Evolutionary conservation across 2,888 invertebrate species (phyloP), one percentile per base, ranked within the genome.

Genomic region (Sericinus montela): DNA sequence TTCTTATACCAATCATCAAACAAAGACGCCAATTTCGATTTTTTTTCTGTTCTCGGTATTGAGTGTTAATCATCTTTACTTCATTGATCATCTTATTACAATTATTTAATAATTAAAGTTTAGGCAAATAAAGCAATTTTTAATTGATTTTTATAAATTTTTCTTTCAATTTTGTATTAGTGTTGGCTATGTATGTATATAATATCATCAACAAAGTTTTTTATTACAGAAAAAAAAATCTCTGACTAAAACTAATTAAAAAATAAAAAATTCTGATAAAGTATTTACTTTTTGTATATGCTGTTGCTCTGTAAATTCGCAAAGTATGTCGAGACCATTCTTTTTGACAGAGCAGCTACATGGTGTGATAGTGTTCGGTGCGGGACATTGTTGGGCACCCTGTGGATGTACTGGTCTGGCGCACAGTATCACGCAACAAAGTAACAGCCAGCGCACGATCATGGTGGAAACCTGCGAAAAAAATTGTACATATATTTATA

Each of bases 321-420:
- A 97, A 56, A 95, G 91, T 56, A 97, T 93, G 75, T 97, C 97
- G 61, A 97, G 90, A 38, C 96, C 96, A 68, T 95, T 94, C 83
- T 95, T 96, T 83, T 96, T 96, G 59, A 96, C 94, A 60, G 92
- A 92, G 78, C 97, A 97, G 60, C 91, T 90, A 84, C 97, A 97
- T 28, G 96, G 96, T 44, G 92, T 80, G 68, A 96, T 94, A 54
- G 94, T 94, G 69, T 81, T 84, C 59, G 92, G 91, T 53, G 93
- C 85, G 38, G 96, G 96, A 79, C 95, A 95, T 75, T 93, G 93
- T 80, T 94, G 94, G 59, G 90, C 81, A 57, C 86, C 85, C 59
- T 89, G 89, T 4, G 83, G 82, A 62, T 84, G 69, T 42, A 78
- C 88, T 32, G 85, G 85, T 58, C 83, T 75, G 54, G 90, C 90